A percentile compares a stretch with the other conserved stretches of the same genome.
These are phyloP conservation scores for Theocolax elegans DNA, from an alignment of 1,140 invertebrate genomes.

Conservation along the genomic window DNA sequence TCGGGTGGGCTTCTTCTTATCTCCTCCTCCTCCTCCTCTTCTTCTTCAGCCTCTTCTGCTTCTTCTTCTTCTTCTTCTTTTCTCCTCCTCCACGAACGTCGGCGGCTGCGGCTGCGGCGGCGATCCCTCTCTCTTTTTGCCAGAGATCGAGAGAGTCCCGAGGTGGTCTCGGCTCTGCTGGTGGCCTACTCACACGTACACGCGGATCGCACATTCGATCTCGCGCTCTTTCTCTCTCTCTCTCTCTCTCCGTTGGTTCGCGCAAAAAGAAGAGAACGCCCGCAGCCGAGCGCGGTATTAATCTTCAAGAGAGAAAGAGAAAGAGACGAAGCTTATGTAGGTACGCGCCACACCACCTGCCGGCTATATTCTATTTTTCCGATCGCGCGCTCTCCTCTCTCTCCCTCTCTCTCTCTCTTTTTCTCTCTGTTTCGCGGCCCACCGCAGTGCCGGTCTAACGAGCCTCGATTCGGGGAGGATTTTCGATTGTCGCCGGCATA, in stretches of 20 bases:
- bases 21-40: not conserved
- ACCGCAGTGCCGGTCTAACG: too few species aligned
- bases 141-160: constrained; percentile 44
- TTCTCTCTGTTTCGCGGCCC: not conserved
- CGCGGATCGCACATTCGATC: constrained; percentile 67
- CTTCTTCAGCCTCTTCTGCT: not conserved
- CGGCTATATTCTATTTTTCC: constrained; percentile 34
- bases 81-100: constrained; percentile 29
- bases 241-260: too few species aligned
- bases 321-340: too few species aligned
- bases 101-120: constrained; percentile 8
- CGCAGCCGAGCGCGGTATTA: constrained; percentile 30
- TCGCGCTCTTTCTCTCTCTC: constrained; percentile 6
- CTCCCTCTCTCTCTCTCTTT: not conserved
- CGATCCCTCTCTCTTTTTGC: constrained; percentile 49
- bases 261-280: constrained; percentile 26
- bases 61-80: constrained; percentile 22
- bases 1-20: too few species aligned
- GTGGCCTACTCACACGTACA: constrained; percentile 66
- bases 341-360: constrained; percentile 26
- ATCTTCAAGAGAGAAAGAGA: too few species aligned
- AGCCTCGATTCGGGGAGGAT: too few species aligned
- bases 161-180: constrained; percentile 67
- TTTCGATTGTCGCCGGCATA: too few species aligned
- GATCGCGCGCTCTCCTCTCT: not conserved